A percentile compares a stretch with the other conserved stretches of the same genome.
These are phyloP conservation scores for Xylophagus ater DNA, from an alignment of 2,888 invertebrate genomes.

Conservation along the genomic window DNA sequence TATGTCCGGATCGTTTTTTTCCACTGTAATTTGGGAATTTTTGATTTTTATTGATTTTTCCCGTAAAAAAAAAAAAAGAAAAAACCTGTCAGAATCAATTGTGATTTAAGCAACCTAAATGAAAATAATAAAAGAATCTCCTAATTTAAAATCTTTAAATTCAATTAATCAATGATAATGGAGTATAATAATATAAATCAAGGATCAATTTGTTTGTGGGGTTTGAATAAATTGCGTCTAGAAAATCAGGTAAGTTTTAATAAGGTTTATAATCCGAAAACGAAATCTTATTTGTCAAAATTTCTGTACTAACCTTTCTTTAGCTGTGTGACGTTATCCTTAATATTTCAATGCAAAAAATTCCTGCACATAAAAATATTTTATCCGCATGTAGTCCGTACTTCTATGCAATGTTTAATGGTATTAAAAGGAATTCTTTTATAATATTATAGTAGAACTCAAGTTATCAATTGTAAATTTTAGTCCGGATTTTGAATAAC, in stretches of 20 bases:
- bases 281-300: not conserved
- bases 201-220: not conserved
- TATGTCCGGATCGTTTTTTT: too few relatives aligned
- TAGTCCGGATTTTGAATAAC: too few relatives aligned
- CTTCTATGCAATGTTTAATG: slow-evolving; percentile 26
- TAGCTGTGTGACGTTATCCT: slow-evolving; percentile 16
- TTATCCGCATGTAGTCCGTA: slow-evolving; percentile 24
- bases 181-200: not conserved
- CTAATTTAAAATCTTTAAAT: too few relatives aligned
- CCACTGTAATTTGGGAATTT: not conserved
- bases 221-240: not conserved
- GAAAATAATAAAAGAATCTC: too few relatives aligned
- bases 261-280: not conserved
- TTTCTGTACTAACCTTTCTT: not conserved
- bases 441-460: too few relatives aligned
- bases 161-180: slow-evolving; percentile 1
- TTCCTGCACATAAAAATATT: slow-evolving; percentile 14
- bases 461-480: too few relatives aligned
- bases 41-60: not conserved
- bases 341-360: slow-evolving; percentile 4
- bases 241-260: slow-evolving; percentile 3
- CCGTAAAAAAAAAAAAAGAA: not conserved
- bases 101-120: not conserved
- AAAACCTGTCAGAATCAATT: not conserved
- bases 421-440: slow-evolving; percentile 12